Evolutionary conservation across 1,140 invertebrate species (phyloP).

Genomic region (Eriocheir sinensis): DNA sequence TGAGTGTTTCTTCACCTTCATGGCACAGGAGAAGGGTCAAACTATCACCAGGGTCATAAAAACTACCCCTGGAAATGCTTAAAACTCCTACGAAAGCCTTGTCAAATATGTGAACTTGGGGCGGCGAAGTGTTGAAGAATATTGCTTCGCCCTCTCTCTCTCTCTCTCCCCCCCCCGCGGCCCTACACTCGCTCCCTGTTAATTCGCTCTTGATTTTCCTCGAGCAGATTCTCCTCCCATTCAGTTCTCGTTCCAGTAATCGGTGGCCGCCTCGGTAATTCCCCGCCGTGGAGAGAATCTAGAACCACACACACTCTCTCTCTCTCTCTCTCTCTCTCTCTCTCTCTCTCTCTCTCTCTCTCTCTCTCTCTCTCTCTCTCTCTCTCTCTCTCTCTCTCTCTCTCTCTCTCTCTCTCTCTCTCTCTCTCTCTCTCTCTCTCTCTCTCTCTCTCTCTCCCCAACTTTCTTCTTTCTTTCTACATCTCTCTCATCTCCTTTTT

Average conservation of each 20-base stretch:
- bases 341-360: not conserved
- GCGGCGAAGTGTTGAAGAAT: too few species aligned
- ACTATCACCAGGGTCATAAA: too few species aligned
- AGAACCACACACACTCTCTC: not conserved
- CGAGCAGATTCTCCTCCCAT: slow-evolving; percentile 1
- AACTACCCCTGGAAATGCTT: too few species aligned
- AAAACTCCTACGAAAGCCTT: too few species aligned
- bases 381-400: not conserved
- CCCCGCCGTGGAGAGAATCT: not conserved
- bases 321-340: slow-evolving; percentile 37
- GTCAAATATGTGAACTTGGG: too few species aligned
- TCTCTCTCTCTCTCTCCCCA: not conserved
- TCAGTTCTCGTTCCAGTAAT: slow-evolving; percentile 44
- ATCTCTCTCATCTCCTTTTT: not conserved
- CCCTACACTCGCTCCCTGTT: not conserved
- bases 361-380: not conserved
- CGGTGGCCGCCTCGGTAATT: slow-evolving; percentile 42
- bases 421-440: not conserved
- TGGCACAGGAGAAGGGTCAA: too few species aligned
- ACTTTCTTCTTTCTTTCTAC: not conserved
- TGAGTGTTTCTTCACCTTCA: too few species aligned
- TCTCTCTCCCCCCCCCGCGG: not conserved
- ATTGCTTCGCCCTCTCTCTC: too few species aligned
- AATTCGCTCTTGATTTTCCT: slow-evolving; percentile 23
- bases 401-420: not conserved